These are phyloP conservation scores for Chymomyza procnemis DNA, from an alignment of 2,888 invertebrate genomes.

Conservation along the genomic window DNA sequence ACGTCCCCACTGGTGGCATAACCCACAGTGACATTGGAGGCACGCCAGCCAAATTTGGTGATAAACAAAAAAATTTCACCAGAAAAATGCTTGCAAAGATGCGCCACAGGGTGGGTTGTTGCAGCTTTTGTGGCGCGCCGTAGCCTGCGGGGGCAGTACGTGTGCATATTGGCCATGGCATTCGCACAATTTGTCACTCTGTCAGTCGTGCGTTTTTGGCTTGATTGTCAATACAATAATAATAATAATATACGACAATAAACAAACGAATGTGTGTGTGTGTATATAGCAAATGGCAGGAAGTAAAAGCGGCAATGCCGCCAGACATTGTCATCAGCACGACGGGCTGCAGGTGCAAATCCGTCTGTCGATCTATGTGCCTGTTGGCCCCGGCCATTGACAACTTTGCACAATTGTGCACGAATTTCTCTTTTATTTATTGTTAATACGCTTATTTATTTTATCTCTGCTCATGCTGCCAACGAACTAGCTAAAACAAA, in stretches of 20 bases:
- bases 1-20: constrained; percentile 61
- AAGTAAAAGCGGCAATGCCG: constrained; percentile 56
- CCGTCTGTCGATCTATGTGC: constrained; percentile 11
- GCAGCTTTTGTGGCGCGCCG: not conserved
- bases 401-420: constrained; percentile 37
- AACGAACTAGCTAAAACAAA: not conserved
- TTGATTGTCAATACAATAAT: not conserved
- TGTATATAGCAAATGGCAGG: constrained; percentile 31
- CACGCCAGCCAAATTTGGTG: constrained; percentile 41
- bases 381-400: constrained; percentile 11
- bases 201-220: constrained; percentile 63
- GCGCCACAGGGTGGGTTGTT: constrained; percentile 8
- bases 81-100: constrained; percentile 53
- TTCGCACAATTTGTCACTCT: constrained; percentile 70
- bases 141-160: not conserved
- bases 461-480: constrained; percentile 23
- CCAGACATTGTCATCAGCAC: not conserved
- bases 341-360: constrained; percentile 58
- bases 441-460: constrained; percentile 52
- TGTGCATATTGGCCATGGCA: constrained; percentile 5
- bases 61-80: constrained; percentile 61
- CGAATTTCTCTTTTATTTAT: constrained; percentile 70
- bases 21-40: constrained; percentile 65
- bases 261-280: no score
- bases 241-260: not conserved